Percentiles rank a stretch among this genome's conserved stretches.
Evolutionary conservation across 1,140 invertebrate genomes (phyloP).

Genomic region (Trypoxylus dichotomus): DNA sequence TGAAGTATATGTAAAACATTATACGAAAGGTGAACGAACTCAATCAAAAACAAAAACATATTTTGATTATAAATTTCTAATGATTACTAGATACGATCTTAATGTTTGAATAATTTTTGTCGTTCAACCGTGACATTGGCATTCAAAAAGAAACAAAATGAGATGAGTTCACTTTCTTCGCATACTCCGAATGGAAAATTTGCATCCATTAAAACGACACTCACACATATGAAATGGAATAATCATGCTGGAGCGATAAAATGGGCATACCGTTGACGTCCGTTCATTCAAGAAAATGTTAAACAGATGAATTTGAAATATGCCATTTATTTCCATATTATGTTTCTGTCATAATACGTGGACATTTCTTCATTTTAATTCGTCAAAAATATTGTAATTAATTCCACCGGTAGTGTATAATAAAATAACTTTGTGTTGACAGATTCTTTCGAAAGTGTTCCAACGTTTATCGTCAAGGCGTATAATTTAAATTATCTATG

Average conservation of each 20-base stretch:
- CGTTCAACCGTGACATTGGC: neutral
- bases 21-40: too few species aligned
- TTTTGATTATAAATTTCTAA: too few species aligned
- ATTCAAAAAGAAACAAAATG: neutral
- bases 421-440: too few species aligned
- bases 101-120: neutral
- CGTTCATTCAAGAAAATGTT: neutral
- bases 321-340: neutral
- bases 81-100: too few species aligned
- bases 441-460: too few species aligned
- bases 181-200: too few species aligned
- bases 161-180: too few species aligned
- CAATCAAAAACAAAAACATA: too few species aligned
- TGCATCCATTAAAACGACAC: neutral
- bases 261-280: neutral
- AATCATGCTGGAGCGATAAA: neutral
- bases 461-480: too few species aligned
- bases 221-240: neutral
- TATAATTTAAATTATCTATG: neutral
- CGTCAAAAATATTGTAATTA: too few species aligned
- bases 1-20: too few species aligned
- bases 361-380: neutral
- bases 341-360: neutral
- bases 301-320: neutral
- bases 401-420: too few species aligned